Conservation (phyloP, 2,113 vertebrate species). For the Pantherophis guttatus region DNA sequence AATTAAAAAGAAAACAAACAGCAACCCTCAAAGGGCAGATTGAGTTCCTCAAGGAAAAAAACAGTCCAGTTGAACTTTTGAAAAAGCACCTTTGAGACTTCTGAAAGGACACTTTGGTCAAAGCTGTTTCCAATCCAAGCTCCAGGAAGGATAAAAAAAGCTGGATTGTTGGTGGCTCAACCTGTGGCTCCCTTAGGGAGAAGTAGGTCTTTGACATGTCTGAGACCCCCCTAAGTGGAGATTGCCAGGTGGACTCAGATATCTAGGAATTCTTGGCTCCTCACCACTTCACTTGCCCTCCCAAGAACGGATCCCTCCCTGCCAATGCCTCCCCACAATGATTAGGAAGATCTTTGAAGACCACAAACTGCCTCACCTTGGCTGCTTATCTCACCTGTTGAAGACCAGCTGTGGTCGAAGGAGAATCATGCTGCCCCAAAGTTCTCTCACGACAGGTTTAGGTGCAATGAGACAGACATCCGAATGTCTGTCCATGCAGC, state of each 20-base stretch:
- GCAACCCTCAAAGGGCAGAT: not conserved
- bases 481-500: rapidly evolving
- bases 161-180: no score
- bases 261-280: not conserved
- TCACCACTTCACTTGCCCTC: not conserved
- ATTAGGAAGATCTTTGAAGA: not conserved
- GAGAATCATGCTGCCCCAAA: not conserved
- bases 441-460: not conserved
- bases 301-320: not conserved
- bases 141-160: not conserved
- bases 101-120: not conserved
- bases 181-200: no score
- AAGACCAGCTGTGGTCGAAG: not conserved
- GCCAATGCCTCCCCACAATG: not conserved
- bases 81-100: no score
- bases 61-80: no score
- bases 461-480: not conserved
- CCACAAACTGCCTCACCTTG: not conserved
- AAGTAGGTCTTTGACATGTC: not conserved
- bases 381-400: not conserved
- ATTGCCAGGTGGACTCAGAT: not conserved
- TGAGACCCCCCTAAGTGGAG: not conserved
- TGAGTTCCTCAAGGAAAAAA: no score
- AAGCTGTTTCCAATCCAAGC: not conserved
- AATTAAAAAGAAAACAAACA: not conserved